phyloP scores from a whole-genome alignment of 1,140 invertebrate species.

The Ceratosolen fusciceps region DNA sequence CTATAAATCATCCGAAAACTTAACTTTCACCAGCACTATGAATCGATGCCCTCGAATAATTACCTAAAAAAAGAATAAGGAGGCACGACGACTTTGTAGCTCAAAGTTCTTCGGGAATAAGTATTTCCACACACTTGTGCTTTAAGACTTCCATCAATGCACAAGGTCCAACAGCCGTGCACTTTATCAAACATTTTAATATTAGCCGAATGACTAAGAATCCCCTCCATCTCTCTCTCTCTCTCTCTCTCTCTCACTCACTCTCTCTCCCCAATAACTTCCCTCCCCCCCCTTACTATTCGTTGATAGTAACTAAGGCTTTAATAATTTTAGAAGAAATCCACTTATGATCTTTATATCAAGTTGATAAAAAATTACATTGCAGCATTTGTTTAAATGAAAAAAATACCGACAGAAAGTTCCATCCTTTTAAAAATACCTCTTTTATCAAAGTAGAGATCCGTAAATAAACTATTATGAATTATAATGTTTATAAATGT shows the following conservation, averaged over 20 bases:
- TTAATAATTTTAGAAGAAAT: too few species aligned
- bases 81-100: neutral
- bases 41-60: neutral
- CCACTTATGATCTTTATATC: too few species aligned
- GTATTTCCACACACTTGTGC: neutral
- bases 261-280: too few species aligned
- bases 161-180: conserved; percentile 34
- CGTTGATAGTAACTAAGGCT: too few species aligned
- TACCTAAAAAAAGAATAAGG: neutral
- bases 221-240: conserved; percentile 30
- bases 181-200: conserved; percentile 52
- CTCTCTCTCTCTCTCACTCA: neutral
- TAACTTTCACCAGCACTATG: neutral
- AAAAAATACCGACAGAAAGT: too few species aligned
- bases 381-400: too few species aligned
- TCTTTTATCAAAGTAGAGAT: too few species aligned
- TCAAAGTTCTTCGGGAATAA: neutral
- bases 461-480: too few species aligned
- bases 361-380: too few species aligned
- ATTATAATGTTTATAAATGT: too few species aligned
- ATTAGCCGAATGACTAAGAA: conserved; percentile 56
- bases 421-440: too few species aligned
- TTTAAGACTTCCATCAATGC: neutral
- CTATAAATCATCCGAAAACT: neutral
- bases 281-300: too few species aligned